Conservation (phyloP, 2,888 invertebrate species). For the Nezara viridula region DNA sequence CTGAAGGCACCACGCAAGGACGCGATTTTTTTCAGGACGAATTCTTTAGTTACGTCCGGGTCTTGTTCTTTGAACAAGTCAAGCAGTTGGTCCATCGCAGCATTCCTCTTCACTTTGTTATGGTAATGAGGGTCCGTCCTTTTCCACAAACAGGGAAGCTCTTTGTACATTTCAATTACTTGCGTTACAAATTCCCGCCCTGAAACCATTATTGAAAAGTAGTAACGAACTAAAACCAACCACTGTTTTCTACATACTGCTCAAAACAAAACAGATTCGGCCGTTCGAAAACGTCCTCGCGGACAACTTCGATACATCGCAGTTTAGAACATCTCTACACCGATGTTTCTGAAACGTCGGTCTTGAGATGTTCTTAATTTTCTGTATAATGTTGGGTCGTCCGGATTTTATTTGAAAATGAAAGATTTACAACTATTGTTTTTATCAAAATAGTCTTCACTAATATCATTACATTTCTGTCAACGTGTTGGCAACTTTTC, state of each 20-base stretch:
- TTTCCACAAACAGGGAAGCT: slow-evolving; percentile 40
- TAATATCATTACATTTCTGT: too few species aligned
- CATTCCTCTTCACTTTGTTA: slow-evolving; percentile 37
- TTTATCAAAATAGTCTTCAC: too few species aligned
- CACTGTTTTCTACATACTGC: not conserved
- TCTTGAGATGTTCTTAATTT: too few species aligned
- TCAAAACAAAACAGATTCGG: not conserved
- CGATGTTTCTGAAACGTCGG: too few species aligned
- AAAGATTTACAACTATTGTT: too few species aligned
- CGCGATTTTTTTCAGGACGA: not conserved
- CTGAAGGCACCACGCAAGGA: slow-evolving; percentile 2
- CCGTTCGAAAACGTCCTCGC: not conserved
- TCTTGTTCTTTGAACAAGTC: slow-evolving; percentile 15
- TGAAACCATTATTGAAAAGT: not conserved
- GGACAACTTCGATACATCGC: too few species aligned
- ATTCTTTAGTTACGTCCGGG: not conserved
- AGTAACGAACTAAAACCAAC: not conserved
- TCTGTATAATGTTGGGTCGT: too few species aligned
- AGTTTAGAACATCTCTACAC: too few species aligned
- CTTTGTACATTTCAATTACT: slow-evolving; percentile 41
- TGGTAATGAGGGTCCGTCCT: not conserved
- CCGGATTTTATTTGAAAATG: too few species aligned
- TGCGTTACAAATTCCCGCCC: slow-evolving; percentile 11
- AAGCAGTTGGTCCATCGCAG: slow-evolving; percentile 18
- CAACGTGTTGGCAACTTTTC: too few species aligned